A percentile compares a stretch with the other conserved stretches of the same genome.
These are phyloP conservation scores for Raja brachyura DNA, from an alignment of 2,113 vertebrate genomes.

Conservation along the genomic window DNA sequence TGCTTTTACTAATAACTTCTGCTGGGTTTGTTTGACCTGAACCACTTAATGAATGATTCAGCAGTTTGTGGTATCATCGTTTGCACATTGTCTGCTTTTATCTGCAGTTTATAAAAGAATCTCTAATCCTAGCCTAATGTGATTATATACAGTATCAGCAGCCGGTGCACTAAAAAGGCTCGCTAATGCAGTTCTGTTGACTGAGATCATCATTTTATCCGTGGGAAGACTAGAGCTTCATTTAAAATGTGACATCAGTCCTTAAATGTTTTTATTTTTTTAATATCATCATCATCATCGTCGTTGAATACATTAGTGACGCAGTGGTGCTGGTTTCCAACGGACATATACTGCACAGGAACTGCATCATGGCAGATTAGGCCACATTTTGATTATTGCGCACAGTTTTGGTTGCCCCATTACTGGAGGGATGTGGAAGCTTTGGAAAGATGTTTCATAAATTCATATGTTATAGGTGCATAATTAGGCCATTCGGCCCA, in stretches of 20 bases:
- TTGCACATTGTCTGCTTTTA: slow-evolving; percentile 13
- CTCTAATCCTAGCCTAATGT: not conserved
- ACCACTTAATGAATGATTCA: slow-evolving; percentile 21
- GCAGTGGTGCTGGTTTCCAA: no score
- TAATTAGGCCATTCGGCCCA: no score
- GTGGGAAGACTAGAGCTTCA: not conserved
- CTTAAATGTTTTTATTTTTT: not conserved
- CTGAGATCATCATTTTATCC: slow-evolving; percentile 12
- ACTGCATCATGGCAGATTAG: not conserved
- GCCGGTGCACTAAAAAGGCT: not conserved
- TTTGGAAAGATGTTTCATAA: no score
- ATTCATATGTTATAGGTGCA: no score
- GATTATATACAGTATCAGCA: slow-evolving; percentile 20
- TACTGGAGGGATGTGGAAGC: no score
- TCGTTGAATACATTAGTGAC: no score
- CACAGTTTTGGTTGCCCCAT: no score
- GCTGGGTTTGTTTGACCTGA: not conserved
- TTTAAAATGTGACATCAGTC: slow-evolving; percentile 3
- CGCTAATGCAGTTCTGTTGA: slow-evolving; percentile 18
- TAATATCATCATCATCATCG: no score
- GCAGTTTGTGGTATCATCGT: not conserved
- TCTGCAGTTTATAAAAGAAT: not conserved
- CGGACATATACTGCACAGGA: not conserved
- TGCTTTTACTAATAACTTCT: not conserved
- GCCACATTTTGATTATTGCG: no score